Conservation (phyloP, 2,888 invertebrate genomes). For the Isoperla grammatica region DNA sequence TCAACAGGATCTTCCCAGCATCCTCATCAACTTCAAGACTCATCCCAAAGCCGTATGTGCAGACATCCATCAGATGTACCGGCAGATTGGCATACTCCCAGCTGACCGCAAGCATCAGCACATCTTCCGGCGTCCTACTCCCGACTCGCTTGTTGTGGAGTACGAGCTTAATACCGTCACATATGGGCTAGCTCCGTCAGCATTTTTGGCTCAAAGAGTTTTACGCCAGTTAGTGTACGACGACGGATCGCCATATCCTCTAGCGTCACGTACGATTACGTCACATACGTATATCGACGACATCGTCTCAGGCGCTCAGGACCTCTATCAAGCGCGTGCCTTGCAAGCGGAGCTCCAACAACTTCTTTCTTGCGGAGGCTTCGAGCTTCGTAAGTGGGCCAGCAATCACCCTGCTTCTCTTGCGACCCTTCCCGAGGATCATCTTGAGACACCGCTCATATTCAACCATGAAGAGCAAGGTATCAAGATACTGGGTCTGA, state of each 20-base stretch:
- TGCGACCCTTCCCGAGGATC: constrained; percentile 18
- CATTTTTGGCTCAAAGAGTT: constrained; percentile 31
- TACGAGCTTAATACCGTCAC: constrained; percentile 32
- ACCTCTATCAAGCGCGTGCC: constrained; percentile 27
- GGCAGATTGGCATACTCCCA: constrained; percentile 21
- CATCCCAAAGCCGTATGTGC: constrained; percentile 11
- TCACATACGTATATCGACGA: constrained; percentile 35
- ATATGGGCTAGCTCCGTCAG: constrained; percentile 34
- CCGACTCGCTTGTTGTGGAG: constrained; percentile 23
- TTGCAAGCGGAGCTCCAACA: constrained; percentile 29
- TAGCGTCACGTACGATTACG: constrained; percentile 24
- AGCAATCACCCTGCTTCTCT: constrained; percentile 24
- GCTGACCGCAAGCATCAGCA: constrained; percentile 30
- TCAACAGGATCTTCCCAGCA: not conserved
- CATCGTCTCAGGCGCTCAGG: constrained; percentile 27
- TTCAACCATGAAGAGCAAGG: constrained; percentile 16
- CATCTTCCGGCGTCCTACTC: constrained; percentile 33
- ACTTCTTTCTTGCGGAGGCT: constrained; percentile 27
- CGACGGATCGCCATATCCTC: constrained; percentile 28
- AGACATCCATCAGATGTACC: constrained; percentile 26
- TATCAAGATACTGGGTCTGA: constrained; percentile 29
- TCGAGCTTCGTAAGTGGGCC: constrained; percentile 34
- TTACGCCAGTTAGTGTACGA: constrained; percentile 30
- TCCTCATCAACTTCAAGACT: not conserved
- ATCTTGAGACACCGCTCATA: constrained; percentile 15